These are phyloP conservation scores for Lepetodrilus schrolli DNA, from an alignment of 2,888 invertebrate genomes.

Conservation along the genomic window DNA sequence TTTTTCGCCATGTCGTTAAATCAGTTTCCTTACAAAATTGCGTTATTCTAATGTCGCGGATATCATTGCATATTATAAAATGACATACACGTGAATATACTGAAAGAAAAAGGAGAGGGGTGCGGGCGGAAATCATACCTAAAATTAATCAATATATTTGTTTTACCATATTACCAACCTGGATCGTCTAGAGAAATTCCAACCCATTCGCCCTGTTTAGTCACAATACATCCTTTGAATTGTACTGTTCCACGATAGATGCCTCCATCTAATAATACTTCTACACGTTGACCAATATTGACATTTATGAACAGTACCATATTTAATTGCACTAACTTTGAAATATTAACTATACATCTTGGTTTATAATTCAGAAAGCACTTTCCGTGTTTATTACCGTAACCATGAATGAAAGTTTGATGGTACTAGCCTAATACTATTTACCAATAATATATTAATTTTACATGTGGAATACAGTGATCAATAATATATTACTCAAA, in stretches of 20 bases:
- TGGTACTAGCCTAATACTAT: neutral
- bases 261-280: conserved; percentile 60
- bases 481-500: no score
- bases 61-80: no score
- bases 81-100: no score
- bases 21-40: no score
- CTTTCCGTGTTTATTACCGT: conserved; percentile 32
- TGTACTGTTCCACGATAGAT: conserved; percentile 64
- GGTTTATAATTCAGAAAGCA: neutral
- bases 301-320: conserved; percentile 73
- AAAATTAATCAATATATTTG: neutral
- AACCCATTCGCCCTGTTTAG: conserved; percentile 72
- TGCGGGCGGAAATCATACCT: no score
- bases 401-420: conserved; percentile 20
- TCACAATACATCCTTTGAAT: conserved; percentile 69
- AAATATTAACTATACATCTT: no score
- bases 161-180: conserved; percentile 60
- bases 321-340: no score
- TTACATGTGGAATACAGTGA: no score
- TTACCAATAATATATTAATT: neutral
- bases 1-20: no score
- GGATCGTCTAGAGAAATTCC: conserved; percentile 67
- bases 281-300: conserved; percentile 67
- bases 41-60: no score
- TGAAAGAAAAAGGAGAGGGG: no score